These are phyloP conservation scores for Cosmia trapezina DNA, from an alignment of 2,888 invertebrate genomes.

Conservation along the genomic window DNA sequence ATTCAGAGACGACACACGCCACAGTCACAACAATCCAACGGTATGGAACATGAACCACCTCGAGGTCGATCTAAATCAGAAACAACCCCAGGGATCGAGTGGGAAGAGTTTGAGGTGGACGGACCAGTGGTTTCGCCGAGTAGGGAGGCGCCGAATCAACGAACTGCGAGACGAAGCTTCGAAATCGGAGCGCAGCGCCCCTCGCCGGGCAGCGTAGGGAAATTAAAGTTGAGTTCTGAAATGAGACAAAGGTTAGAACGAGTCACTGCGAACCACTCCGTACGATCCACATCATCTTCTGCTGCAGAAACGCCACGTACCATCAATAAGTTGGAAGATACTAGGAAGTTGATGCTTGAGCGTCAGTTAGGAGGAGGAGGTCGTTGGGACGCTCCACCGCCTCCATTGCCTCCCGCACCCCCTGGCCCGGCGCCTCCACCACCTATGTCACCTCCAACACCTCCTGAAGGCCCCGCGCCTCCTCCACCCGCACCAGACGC, in stretches of 20 bases:
- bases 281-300: constrained; percentile 94
- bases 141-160: constrained; percentile 84
- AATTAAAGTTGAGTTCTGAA: constrained; percentile 96
- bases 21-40: constrained; percentile 89
- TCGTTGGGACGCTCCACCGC: constrained; percentile 92
- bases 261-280: constrained; percentile 97
- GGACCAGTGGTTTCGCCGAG: constrained; percentile 79
- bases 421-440: constrained; percentile 92
- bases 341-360: constrained; percentile 95
- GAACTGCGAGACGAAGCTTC: constrained; percentile 91
- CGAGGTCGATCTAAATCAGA: constrained; percentile 85
- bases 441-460: constrained; percentile 91
- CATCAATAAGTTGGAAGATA: constrained; percentile 95
- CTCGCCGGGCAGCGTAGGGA: constrained; percentile 96
- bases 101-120: constrained; percentile 96
- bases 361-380: constrained; percentile 94
- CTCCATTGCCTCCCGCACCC: constrained; percentile 92
- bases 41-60: constrained; percentile 83
- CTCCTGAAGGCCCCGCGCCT: constrained; percentile 91
- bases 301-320: constrained; percentile 93
- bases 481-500: constrained; percentile 89
- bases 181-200: constrained; percentile 96
- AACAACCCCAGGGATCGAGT: constrained; percentile 92
- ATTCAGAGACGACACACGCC: constrained; percentile 95
- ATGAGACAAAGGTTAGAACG: constrained; percentile 97